Percentiles rank a stretch among this genome's conserved stretches.
These are phyloP conservation scores for Pocota personata DNA, from an alignment of 2,888 invertebrate genomes.

Conservation along the genomic window DNA sequence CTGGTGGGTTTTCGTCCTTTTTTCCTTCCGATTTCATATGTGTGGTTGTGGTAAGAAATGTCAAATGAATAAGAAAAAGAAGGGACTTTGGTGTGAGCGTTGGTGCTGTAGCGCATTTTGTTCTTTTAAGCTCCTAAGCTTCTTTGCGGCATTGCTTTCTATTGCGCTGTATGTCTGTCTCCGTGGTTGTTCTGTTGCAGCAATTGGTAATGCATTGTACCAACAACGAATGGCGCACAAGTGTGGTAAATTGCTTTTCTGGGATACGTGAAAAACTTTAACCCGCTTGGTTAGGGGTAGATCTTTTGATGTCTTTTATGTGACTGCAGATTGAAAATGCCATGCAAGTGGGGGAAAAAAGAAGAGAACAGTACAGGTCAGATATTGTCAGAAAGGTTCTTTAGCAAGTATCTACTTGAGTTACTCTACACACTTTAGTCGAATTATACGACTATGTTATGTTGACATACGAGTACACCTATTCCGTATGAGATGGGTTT, in stretches of 20 bases:
- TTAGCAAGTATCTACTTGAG: no score
- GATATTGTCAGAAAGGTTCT: not conserved
- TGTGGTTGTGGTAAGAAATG: constrained; percentile 26
- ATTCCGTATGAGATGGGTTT: no score
- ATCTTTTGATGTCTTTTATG: constrained; percentile 27
- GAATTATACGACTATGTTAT: no score
- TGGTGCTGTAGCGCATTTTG: constrained; percentile 9
- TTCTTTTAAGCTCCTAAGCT: constrained; percentile 12
- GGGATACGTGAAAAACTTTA: constrained; percentile 6
- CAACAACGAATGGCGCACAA: constrained; percentile 28
- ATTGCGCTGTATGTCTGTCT: not conserved
- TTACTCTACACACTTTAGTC: no score
- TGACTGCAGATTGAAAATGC: not conserved
- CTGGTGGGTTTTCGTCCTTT: not conserved
- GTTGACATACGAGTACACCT: no score
- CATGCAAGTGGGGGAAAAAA: not conserved
- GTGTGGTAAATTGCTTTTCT: constrained; percentile 38
- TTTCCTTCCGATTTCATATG: constrained; percentile 12
- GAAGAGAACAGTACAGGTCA: not conserved
- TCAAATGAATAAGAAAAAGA: constrained; percentile 3
- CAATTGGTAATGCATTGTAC: constrained; percentile 16
- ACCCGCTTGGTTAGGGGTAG: not conserved
- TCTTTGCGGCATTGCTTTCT: not conserved
- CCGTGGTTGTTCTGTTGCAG: constrained; percentile 1
- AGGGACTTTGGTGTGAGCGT: not conserved